These are phyloP conservation scores for Saguinus midas DNA, from an alignment of 2,113 vertebrate genomes.

Conservation along the genomic window DNA sequence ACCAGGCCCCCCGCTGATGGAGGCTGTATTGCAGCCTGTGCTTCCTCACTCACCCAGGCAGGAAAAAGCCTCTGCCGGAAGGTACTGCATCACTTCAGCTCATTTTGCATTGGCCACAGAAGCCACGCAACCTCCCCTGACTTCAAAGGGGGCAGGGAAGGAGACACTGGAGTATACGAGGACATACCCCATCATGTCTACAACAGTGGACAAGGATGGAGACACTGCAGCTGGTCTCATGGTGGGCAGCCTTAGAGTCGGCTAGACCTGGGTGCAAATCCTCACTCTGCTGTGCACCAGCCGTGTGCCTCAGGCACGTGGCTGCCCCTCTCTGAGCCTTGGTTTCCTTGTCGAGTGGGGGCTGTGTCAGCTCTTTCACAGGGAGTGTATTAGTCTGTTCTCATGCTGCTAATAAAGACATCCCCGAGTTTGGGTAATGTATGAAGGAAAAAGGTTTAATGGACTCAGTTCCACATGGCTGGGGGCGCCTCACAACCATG, in stretches of 20 bases:
- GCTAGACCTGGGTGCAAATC: not conserved
- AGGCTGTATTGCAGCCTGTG: accelerated
- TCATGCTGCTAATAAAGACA: too few relatives aligned
- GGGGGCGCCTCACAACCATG: too few relatives aligned
- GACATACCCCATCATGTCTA: not conserved
- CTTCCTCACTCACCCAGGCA: not conserved
- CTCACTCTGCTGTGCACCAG: too few relatives aligned
- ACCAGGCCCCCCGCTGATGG: not conserved
- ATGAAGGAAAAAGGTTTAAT: too few relatives aligned
- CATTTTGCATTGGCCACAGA: not conserved
- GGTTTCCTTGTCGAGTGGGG: too few relatives aligned
- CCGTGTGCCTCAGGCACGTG: not conserved
- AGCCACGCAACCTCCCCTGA: not conserved
- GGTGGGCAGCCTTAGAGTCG: not conserved
- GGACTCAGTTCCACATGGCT: too few relatives aligned
- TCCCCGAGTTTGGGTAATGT: too few relatives aligned
- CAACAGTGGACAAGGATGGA: accelerated
- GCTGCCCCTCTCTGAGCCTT: not conserved
- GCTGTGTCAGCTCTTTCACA: too few relatives aligned
- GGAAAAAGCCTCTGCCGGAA: too few relatives aligned
- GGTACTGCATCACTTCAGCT: not conserved
- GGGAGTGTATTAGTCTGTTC: too few relatives aligned
- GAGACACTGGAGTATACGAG: not conserved
- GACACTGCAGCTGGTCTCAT: not conserved
- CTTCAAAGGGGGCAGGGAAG: not conserved